Conservation (phyloP, 2,113 vertebrate species). For the Orcinus orca region DNA sequence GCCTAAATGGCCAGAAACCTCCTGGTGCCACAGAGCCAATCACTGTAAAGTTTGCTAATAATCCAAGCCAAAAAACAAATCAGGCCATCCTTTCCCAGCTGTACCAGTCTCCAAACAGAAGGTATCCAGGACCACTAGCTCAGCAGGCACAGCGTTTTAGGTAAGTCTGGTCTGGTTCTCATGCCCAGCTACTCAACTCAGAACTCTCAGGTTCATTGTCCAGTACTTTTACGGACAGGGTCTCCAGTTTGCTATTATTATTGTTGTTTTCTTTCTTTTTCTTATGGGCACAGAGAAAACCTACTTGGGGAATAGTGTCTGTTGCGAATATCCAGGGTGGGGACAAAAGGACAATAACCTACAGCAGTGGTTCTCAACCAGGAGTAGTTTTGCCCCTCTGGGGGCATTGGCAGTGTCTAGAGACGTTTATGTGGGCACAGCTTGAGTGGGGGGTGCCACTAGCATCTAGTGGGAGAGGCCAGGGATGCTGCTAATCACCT, state of each 20-base stretch:
- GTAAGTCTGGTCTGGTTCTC: constrained; percentile 83
- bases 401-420: not conserved
- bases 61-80: constrained; percentile 99
- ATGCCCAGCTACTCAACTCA: not conserved
- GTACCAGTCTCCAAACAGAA: constrained; percentile 98
- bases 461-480: not conserved
- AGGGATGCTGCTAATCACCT: not conserved
- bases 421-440: not conserved
- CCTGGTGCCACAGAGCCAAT: constrained; percentile 96
- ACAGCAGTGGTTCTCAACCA: not conserved
- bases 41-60: constrained; percentile 99
- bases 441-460: not conserved
- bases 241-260: not conserved
- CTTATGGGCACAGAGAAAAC: not conserved
- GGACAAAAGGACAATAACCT: not conserved
- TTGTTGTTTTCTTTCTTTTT: not conserved
- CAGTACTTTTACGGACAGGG: not conserved
- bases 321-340: not conserved
- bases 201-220: not conserved
- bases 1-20: constrained; percentile 98
- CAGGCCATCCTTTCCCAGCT: constrained; percentile 98
- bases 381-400: not conserved
- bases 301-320: not conserved
- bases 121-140: constrained; percentile 96
- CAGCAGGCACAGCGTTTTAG: constrained; percentile 99